Percentiles rank a stretch among this genome's conserved stretches.
phyloP scores from a whole-genome alignment of 2,888 invertebrate genomes.

The Antheraea yamamai region DNA sequence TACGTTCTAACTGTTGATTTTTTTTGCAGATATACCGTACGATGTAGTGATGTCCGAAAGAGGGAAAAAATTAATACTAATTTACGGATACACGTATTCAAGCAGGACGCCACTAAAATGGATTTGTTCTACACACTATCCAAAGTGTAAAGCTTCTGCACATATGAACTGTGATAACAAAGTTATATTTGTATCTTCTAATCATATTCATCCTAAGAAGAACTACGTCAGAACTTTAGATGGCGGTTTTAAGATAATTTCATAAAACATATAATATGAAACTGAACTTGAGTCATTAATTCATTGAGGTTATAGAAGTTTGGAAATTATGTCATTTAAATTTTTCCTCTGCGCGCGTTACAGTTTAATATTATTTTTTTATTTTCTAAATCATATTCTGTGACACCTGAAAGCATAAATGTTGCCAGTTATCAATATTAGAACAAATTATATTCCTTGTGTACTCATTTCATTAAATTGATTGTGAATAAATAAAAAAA shows the following conservation, averaged over 20 bases:
- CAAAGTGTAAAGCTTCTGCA: constrained; percentile 19
- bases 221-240: not conserved
- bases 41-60: constrained; percentile 21
- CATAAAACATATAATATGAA: not conserved
- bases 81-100: constrained; percentile 23
- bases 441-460: not conserved
- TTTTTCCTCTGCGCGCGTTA: too few species aligned
- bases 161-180: not conserved
- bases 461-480: not conserved
- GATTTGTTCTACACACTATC: constrained; percentile 19
- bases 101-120: not conserved
- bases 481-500: not conserved
- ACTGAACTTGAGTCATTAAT: too few species aligned
- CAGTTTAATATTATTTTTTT: too few species aligned
- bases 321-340: too few species aligned
- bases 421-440: too few species aligned
- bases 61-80: constrained; percentile 22
- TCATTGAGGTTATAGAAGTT: too few species aligned
- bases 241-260: not conserved
- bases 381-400: too few species aligned
- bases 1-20: not conserved
- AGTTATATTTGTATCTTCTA: not conserved
- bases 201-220: not conserved
- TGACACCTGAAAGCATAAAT: too few species aligned
- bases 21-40: constrained; percentile 19